Percentiles rank a stretch among this genome's conserved stretches.
Evolutionary conservation across 2,888 invertebrate species (phyloP).

Genomic region (Eupithecia abbreviata): DNA sequence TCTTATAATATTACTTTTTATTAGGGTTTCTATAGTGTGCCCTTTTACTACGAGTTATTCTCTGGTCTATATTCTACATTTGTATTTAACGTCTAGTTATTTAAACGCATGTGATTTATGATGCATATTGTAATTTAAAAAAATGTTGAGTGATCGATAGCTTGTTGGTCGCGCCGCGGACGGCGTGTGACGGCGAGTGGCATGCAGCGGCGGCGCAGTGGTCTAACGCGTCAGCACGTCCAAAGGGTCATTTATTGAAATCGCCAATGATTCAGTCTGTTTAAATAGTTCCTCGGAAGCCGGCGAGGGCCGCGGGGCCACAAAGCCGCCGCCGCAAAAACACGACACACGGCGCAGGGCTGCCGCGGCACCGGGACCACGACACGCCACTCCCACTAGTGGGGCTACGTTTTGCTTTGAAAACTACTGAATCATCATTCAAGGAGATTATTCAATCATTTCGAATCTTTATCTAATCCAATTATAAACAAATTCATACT

Average conservation of each 20-base stretch:
- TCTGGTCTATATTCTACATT: neutral
- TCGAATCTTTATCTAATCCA: neutral
- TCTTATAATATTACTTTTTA: slow-evolving; percentile 11
- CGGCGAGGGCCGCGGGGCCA: slow-evolving; percentile 35
- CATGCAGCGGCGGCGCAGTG: neutral
- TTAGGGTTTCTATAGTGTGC: neutral
- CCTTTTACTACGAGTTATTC: neutral
- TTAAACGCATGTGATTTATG: neutral
- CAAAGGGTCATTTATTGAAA: slow-evolving; percentile 40
- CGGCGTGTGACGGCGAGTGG: too few species aligned
- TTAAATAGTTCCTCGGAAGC: slow-evolving; percentile 45
- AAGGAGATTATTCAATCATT: too few species aligned
- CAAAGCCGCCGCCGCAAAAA: slow-evolving; percentile 42
- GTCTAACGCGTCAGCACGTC: slow-evolving; percentile 36
- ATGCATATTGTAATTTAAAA: neutral
- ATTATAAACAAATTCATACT: neutral
- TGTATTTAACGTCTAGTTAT: neutral
- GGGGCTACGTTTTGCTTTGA: too few species aligned
- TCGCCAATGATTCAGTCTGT: slow-evolving; percentile 38
- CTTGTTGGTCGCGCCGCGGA: neutral
- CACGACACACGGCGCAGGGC: slow-evolving; percentile 8
- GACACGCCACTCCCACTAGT: too few species aligned
- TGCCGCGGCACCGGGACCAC: slow-evolving; percentile 1
- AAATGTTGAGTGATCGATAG: neutral
- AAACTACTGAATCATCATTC: too few species aligned